Percentiles rank a stretch among this genome's conserved stretches.
These are phyloP conservation scores for Drosophila virilis DNA, from an alignment of 1,140 invertebrate species.

Conservation along the genomic window DNA sequence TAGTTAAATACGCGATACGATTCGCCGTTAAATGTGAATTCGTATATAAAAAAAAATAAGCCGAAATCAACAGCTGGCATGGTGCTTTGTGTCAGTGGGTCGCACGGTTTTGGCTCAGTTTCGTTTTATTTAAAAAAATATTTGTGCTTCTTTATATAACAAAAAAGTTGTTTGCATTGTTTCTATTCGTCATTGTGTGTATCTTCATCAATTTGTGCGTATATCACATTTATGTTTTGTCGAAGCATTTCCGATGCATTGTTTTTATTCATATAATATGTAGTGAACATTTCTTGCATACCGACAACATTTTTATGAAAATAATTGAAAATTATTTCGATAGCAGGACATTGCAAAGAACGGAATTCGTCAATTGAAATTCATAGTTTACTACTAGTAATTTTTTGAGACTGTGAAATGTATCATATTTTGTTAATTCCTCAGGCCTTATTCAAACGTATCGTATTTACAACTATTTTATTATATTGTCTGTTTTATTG, in stretches of 20 bases:
- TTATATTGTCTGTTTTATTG: too few relatives aligned
- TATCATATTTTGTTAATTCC: too few relatives aligned
- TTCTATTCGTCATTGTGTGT: slow-evolving; percentile 40
- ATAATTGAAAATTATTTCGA: slow-evolving; percentile 38
- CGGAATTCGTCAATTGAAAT: neutral
- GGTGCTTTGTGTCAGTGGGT: slow-evolving; percentile 41
- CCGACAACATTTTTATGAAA: slow-evolving; percentile 12
- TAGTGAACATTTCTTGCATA: neutral
- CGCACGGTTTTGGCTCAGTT: slow-evolving; percentile 46
- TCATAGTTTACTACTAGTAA: neutral
- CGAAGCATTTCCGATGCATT: slow-evolving; percentile 24
- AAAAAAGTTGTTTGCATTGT: slow-evolving; percentile 38
- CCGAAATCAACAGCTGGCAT: slow-evolving; percentile 50
- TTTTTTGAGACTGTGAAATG: too few relatives aligned
- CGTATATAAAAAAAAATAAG: slow-evolving; percentile 1
- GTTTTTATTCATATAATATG: slow-evolving; percentile 1
- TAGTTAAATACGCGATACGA: slow-evolving; percentile 36
- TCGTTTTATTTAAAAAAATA: slow-evolving; percentile 58
- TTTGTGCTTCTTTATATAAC: slow-evolving; percentile 56
- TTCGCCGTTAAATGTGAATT: slow-evolving; percentile 8
- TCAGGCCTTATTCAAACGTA: too few relatives aligned
- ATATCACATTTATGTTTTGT: slow-evolving; percentile 28
- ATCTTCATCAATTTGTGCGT: slow-evolving; percentile 14
- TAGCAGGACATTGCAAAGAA: neutral
- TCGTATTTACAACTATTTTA: too few relatives aligned